Percentiles rank a stretch among this genome's conserved stretches.
These are phyloP conservation scores for Nyctalus aviator DNA, from an alignment of 2,797 vertebrate species.

Conservation along the genomic window DNA sequence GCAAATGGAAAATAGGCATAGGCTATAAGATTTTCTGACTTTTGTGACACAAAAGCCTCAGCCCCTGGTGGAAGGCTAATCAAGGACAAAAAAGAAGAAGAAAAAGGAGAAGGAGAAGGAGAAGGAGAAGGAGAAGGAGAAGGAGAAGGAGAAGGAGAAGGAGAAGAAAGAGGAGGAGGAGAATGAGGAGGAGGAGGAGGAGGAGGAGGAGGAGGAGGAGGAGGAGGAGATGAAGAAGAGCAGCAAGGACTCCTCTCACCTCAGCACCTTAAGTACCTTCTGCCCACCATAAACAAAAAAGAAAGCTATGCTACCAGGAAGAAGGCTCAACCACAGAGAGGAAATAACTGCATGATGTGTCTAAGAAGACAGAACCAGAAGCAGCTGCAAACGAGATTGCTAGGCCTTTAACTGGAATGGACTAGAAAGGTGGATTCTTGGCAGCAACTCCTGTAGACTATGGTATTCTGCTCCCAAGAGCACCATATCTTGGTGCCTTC, in stretches of 20 bases:
- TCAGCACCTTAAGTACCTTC: neutral
- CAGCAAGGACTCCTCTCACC: neutral
- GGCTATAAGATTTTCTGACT: conserved; percentile 21
- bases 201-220: too few relatives aligned
- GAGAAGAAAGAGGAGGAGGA: too few relatives aligned
- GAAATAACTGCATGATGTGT: neutral
- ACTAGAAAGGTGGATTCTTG: neutral
- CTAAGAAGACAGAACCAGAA: neutral
- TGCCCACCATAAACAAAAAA: neutral
- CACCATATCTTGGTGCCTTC: neutral
- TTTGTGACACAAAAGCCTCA: conserved; percentile 16
- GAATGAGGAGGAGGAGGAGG: too few relatives aligned
- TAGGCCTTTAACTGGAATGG: neutral
- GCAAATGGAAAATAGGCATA: conserved; percentile 35
- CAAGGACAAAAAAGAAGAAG: neutral
- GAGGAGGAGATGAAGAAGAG: neutral
- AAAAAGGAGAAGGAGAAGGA: neutral
- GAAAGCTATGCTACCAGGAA: neutral
- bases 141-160: too few relatives aligned
- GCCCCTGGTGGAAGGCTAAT: conserved; percentile 21
- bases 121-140: too few relatives aligned
- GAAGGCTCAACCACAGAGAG: neutral
- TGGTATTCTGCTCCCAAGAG: neutral
- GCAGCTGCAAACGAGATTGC: neutral
- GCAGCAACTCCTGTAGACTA: neutral